Percentiles rank a stretch among this genome's conserved stretches.
phyloP scores from a whole-genome alignment of 2,797 vertebrate species.

The Thalassophryne amazonica region DNA sequence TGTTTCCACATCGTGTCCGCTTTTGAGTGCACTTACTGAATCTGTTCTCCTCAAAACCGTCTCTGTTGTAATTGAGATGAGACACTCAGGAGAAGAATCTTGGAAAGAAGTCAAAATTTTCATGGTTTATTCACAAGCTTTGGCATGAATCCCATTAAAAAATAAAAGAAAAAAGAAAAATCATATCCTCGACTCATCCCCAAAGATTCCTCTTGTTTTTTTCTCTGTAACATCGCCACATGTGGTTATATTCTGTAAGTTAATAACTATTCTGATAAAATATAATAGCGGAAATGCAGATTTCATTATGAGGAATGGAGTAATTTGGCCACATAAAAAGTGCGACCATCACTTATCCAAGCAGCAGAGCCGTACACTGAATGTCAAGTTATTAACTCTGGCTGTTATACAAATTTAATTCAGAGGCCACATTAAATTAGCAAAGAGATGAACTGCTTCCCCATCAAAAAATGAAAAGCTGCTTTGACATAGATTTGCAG shows the following conservation, averaged over 20 bases:
- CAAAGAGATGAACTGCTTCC: conserved; percentile 50
- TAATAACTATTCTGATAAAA: conserved; percentile 69
- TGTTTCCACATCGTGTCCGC: conserved; percentile 6
- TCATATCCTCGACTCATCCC: conserved; percentile 28
- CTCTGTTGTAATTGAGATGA: conserved; percentile 52
- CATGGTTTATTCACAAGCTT: conserved; percentile 59
- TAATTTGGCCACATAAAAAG: conserved; percentile 59
- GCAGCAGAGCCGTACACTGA: conserved; percentile 53
- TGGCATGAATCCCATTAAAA: conserved; percentile 23
- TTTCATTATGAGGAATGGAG: conserved; percentile 76
- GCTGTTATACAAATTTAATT: conserved; percentile 62
- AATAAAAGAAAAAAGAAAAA: too few species aligned
- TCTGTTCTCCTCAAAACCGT: conserved; percentile 26
- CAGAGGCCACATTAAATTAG: conserved; percentile 62
- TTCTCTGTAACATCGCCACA: conserved; percentile 3
- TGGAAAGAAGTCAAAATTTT: conserved; percentile 55
- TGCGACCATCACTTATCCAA: conserved; percentile 71
- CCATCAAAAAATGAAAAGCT: conserved; percentile 49
- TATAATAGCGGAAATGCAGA: conserved; percentile 46
- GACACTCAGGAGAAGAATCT: conserved; percentile 31
- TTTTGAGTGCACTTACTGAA: conserved; percentile 15
- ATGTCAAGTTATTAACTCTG: conserved; percentile 73
- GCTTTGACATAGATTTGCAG: conserved; percentile 41
- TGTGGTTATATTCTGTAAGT: conserved; percentile 37
- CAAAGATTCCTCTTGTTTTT: conserved; percentile 1